phyloP scores from a whole-genome alignment of 1,140 invertebrate species.

The Samia ricini region DNA sequence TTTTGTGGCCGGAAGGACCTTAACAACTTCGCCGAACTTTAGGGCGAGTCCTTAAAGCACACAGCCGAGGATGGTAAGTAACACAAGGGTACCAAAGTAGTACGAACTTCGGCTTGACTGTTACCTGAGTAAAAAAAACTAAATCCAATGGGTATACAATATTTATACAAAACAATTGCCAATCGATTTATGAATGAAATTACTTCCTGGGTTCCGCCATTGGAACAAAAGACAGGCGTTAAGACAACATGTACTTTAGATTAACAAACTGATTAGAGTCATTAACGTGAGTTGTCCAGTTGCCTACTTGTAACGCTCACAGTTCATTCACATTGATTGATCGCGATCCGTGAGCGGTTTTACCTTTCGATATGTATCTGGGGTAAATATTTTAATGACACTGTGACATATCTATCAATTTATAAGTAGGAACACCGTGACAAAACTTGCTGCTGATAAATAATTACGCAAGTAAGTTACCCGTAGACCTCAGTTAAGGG shows the following conservation, averaged over 20 bases:
- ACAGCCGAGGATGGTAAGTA: no score
- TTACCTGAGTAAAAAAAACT: no score
- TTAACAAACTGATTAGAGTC: slow-evolving; percentile 20
- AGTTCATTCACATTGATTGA: slow-evolving; percentile 16
- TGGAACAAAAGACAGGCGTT: neutral
- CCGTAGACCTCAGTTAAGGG: neutral
- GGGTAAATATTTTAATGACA: slow-evolving; percentile 19
- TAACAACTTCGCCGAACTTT: no score
- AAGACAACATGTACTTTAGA: neutral
- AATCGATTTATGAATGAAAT: neutral
- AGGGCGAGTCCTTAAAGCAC: no score
- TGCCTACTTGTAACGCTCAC: neutral
- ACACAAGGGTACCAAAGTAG: no score
- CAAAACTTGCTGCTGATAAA: neutral
- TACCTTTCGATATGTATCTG: slow-evolving; percentile 21
- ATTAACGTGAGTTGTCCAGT: slow-evolving; percentile 10
- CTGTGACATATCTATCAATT: neutral
- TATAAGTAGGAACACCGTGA: no score
- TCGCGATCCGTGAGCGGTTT: slow-evolving; percentile 13
- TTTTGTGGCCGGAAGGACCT: no score
- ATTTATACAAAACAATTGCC: no score
- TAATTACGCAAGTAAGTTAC: neutral
- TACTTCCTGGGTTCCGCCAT: neutral
- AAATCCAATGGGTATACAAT: no score
- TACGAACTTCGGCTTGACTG: no score